Conservation (phyloP, 2,888 invertebrate genomes). For the Drosophila nr. perissopoda region DNA sequence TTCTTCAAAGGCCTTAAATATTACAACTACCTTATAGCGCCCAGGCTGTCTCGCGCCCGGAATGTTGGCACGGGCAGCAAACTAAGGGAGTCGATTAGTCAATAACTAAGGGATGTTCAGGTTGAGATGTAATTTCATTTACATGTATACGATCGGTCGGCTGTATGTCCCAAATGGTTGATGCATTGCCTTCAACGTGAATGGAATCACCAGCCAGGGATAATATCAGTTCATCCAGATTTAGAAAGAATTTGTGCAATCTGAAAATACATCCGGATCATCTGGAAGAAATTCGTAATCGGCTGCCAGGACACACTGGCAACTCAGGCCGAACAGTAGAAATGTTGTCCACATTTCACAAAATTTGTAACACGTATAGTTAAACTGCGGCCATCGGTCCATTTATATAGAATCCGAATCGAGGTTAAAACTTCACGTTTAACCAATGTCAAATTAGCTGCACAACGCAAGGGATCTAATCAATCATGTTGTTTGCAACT, state of each 20-base stretch:
- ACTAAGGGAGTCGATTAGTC: slow-evolving; percentile 7
- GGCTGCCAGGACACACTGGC: slow-evolving; percentile 12
- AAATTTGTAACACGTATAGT: neutral
- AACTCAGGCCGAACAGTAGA: slow-evolving; percentile 2
- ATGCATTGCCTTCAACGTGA: slow-evolving; percentile 45
- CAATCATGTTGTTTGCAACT: slow-evolving; percentile 22
- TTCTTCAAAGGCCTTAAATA: slow-evolving; percentile 50
- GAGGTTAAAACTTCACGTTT: neutral
- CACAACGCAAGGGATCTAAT: too few relatives aligned
- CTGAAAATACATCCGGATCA: slow-evolving; percentile 54
- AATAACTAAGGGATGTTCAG: neutral
- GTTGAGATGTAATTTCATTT: neutral
- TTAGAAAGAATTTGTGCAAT: slow-evolving; percentile 30
- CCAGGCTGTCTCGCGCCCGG: slow-evolving; percentile 39
- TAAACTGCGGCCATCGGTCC: neutral
- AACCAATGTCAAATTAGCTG: too few relatives aligned
- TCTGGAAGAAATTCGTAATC: slow-evolving; percentile 55
- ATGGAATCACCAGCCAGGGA: slow-evolving; percentile 31
- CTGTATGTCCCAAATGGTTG: slow-evolving; percentile 48
- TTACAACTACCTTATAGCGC: slow-evolving; percentile 47
- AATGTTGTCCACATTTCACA: slow-evolving; percentile 38
- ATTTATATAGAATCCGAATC: slow-evolving; percentile 37
- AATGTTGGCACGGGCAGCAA: slow-evolving; percentile 16
- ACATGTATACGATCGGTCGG: slow-evolving; percentile 55
- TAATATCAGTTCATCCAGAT: slow-evolving; percentile 28